Evolutionary conservation across 2,113 vertebrate species (phyloP), one percentile per base, ranked within the genome.

Genomic region (Prunella himalayana): DNA sequence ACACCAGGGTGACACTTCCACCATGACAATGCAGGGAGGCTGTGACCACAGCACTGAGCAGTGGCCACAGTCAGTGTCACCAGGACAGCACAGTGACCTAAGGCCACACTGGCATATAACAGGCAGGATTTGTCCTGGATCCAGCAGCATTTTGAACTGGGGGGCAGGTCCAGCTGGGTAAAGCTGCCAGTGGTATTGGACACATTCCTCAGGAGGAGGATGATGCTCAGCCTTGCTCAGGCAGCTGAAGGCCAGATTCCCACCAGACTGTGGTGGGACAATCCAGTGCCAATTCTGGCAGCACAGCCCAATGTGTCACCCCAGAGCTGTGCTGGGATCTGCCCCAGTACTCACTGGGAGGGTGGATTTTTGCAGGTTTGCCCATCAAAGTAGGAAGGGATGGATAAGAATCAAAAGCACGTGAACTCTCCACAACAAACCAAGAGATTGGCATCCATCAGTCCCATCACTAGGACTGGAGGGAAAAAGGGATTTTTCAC

Each of bases 31-130:
- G 25, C 51, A 54, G 82, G 57, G 44, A 20, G 16, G 49, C 72
- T 37, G 1, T 39, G 70, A 63, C 50, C 69, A 33, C 10, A 1
- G 10, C 37, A 15, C 70, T 5, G 18, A 4, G 47, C 37, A 19
- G 65, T 1, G 61, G 61, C 68, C 86, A 68, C 44, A 75, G 41
- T 3, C 3, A 1, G 33, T 51, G 53, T 14, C 51, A 82, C 51
- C 61, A n/a, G 51, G 44, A 28, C 0, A 1, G 31, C 20, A 30
- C 60, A 65, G 54, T 0, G 0, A 39, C 2, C 0, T 1, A 41
- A 19, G n/a, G 68, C 39, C 53, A 53, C 61, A 49, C 25, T 7
- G 28, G 37, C 68, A 51, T 0, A 0, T 1, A 25, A 3, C 6
- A 37, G 22, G 54, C 7, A 9, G 37, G 18, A 41, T n/a, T 41